Conservation (phyloP, 2,113 vertebrate species). For the Seriola quinqueradiata region DNA sequence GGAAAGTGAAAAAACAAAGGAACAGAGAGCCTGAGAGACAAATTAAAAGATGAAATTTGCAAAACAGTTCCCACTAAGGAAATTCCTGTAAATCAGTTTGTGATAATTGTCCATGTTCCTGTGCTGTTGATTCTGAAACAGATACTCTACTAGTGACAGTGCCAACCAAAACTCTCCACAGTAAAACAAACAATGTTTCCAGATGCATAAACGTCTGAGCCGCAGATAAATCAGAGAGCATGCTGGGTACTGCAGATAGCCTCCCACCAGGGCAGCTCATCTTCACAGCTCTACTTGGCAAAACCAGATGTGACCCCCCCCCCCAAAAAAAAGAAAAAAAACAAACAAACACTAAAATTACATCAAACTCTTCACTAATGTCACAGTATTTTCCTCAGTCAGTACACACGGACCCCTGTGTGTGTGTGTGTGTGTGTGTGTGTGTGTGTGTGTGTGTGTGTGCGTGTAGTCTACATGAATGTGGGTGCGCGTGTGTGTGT, state of each 20-base stretch:
- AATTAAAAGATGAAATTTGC: neutral
- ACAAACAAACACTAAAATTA: neutral
- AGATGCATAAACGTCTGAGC: neutral
- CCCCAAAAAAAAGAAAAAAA: no score
- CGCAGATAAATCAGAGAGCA: slow-evolving; percentile 17
- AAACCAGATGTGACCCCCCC: neutral
- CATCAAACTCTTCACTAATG: neutral
- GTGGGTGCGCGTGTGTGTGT: neutral
- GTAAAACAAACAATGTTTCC: neutral
- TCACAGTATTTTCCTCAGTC: neutral
- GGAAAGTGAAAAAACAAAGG: neutral
- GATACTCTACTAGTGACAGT: neutral
- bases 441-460: neutral
- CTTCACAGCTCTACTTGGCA: neutral
- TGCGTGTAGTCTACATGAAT: neutral
- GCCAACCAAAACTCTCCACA: slow-evolving; percentile 9
- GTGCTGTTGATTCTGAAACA: slow-evolving; percentile 1
- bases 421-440: neutral
- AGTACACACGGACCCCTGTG: neutral
- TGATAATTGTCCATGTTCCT: neutral
- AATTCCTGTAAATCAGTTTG: neutral
- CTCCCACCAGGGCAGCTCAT: neutral
- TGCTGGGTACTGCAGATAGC: slow-evolving; percentile 26
- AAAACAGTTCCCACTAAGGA: neutral
- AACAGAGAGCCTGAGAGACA: neutral